Evolutionary conservation across 2,113 vertebrate genomes (phyloP), one percentile per base, ranked within the genome.

Genomic region (Nematolebias whitei): DNA sequence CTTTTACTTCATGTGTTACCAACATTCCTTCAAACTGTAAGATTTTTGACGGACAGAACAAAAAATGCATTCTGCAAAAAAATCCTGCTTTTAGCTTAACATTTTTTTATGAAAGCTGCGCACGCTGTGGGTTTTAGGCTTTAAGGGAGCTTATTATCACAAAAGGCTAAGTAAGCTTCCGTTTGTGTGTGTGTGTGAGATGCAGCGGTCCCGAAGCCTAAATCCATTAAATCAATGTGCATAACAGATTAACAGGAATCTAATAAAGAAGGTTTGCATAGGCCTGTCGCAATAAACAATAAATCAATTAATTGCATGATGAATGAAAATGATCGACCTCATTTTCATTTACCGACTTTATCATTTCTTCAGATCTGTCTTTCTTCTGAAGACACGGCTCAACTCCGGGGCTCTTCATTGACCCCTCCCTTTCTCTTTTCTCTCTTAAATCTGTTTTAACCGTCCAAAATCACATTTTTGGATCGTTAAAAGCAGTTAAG

Each of bases 241-340:
- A 66, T 59, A 63, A 72, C 74, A 85, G 76, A 82, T 84, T 76
- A 81, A 68, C 41, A 29, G 26, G 26, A 29, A 74, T 83, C 76
- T 68, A 35, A 63, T 43, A 74, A 74, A 63, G 69, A 47, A 68
- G 59, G 76, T 70, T 23, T 59, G 76, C 56, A n/a, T n/a, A n/a
- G n/a, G n/a, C n/a, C n/a, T n/a, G n/a, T n/a, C n/a, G n/a, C n/a
- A n/a, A n/a, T n/a, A n/a, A n/a, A n/a, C n/a, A n/a, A n/a, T n/a
- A n/a, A n/a, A n/a, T n/a, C n/a, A n/a, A n/a, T n/a, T n/a, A n/a
- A n/a, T n/a, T n/a, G n/a, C n/a, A n/a, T n/a, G n/a, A n/a, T n/a
- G n/a, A n/a, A n/a, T n/a, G n/a, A n/a, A n/a, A n/a, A n/a, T n/a
- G n/a, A n/a, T n/a, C n/a, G n/a, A n/a, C n/a, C n/a, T n/a, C n/a